These are phyloP conservation scores for Taphrorychus bicolor DNA, from an alignment of 2,888 invertebrate species.

Conservation along the genomic window DNA sequence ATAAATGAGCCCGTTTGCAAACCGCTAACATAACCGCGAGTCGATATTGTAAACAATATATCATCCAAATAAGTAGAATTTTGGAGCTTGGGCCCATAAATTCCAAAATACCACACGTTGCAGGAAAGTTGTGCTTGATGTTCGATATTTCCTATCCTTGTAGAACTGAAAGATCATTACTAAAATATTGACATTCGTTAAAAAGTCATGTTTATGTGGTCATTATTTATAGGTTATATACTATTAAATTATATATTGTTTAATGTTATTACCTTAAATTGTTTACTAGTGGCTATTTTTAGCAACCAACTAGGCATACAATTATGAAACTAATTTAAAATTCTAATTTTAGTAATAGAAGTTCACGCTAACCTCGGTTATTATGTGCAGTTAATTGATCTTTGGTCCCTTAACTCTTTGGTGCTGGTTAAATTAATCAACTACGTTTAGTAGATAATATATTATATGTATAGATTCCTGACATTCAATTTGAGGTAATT, in stretches of 20 bases:
- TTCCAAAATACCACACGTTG: slow-evolving; percentile 9
- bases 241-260: not conserved
- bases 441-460: too few relatives aligned
- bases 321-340: not conserved
- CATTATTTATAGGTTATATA: not conserved
- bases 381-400: not conserved
- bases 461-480: too few relatives aligned
- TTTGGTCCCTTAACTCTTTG: not conserved
- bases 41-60: slow-evolving; percentile 30
- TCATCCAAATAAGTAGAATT: slow-evolving; percentile 19
- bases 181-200: not conserved
- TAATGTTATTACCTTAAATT: not conserved
- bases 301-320: not conserved
- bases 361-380: not conserved
- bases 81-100: slow-evolving; percentile 16
- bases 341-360: not conserved
- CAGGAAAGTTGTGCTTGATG: not conserved
- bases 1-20: slow-evolving; percentile 11
- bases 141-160: not conserved
- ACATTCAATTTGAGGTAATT: too few relatives aligned
- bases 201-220: not conserved
- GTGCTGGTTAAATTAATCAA: too few relatives aligned
- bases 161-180: not conserved
- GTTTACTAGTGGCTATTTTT: not conserved
- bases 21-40: slow-evolving; percentile 24